These are phyloP conservation scores for Thymelicus lineola DNA, from an alignment of 2,888 invertebrate species.

Conservation along the genomic window DNA sequence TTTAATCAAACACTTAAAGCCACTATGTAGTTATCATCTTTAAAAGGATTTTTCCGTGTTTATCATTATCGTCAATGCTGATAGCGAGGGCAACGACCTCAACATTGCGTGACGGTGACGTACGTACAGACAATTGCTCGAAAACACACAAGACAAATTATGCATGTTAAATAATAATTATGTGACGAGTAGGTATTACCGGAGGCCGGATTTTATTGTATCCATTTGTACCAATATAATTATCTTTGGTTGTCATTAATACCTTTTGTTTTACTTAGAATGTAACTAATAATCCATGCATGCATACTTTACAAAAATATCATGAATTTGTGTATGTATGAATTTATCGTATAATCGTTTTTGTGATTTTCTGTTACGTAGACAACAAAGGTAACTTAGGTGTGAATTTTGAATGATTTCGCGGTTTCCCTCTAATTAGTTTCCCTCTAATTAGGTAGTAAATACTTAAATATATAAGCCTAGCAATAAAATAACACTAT, in stretches of 20 bases:
- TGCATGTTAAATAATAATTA: conserved; percentile 34
- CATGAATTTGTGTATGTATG: too few species aligned
- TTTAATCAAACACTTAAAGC: conserved; percentile 24
- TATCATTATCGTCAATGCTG: conserved; percentile 71
- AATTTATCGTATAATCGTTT: too few species aligned
- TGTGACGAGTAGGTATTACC: not conserved
- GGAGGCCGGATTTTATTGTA: conserved; percentile 1
- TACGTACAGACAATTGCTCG: conserved; percentile 51
- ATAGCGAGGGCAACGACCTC: conserved; percentile 75
- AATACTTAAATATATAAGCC: conserved; percentile 46
- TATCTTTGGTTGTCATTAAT: too few species aligned
- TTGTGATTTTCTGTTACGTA: conserved; percentile 30
- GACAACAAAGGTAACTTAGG: conserved; percentile 51
- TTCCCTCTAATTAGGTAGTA: too few species aligned
- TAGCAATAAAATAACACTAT: too few species aligned
- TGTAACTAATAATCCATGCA: too few species aligned
- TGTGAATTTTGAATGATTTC: conserved; percentile 48
- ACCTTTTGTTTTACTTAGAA: too few species aligned
- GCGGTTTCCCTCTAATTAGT: conserved; percentile 59
- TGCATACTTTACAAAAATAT: not conserved
- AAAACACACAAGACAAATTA: conserved; percentile 39
- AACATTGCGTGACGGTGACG: conserved; percentile 69
- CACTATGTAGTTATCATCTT: conserved; percentile 58
- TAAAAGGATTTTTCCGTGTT: conserved; percentile 77
- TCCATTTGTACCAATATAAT: too few species aligned